Conservation (phyloP, 2,797 vertebrate genomes). For the Huso huso region DNA sequence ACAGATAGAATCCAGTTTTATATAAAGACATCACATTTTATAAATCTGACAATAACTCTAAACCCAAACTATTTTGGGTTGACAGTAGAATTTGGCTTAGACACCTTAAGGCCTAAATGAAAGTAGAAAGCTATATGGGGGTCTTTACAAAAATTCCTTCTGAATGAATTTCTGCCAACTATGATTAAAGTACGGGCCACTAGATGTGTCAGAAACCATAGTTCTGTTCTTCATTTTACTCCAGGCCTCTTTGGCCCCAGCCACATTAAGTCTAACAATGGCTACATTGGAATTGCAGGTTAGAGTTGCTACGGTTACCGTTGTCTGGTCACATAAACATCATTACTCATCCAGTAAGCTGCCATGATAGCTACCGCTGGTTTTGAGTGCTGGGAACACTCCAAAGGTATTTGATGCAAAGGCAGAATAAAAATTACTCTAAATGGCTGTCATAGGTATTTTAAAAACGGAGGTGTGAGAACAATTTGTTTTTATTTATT, state of each 20-base stretch:
- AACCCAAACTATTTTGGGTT: slow-evolving; percentile 13
- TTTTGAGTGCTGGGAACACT: slow-evolving; percentile 25
- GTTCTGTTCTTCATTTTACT: slow-evolving; percentile 56
- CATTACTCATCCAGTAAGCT: slow-evolving; percentile 50
- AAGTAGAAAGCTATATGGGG: slow-evolving; percentile 17
- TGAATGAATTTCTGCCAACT: slow-evolving; percentile 64
- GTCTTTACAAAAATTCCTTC: slow-evolving; percentile 41
- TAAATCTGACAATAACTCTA: slow-evolving; percentile 6
- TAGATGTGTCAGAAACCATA: slow-evolving; percentile 57
- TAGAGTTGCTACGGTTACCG: slow-evolving; percentile 69
- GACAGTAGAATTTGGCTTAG: slow-evolving; percentile 7
- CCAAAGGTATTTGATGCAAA: slow-evolving; percentile 15
- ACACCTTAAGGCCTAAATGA: slow-evolving; percentile 18
- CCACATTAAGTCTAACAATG: slow-evolving; percentile 58
- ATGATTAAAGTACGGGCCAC: slow-evolving; percentile 52
- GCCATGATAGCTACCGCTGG: slow-evolving; percentile 32
- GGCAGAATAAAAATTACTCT: slow-evolving; percentile 18
- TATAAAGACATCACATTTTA: background rate
- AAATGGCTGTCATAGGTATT: slow-evolving; percentile 10
- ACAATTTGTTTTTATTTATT: slow-evolving; percentile 1
- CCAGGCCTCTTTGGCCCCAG: slow-evolving; percentile 56
- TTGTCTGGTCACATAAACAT: slow-evolving; percentile 48
- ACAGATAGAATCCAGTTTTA: background rate
- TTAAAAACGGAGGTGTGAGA: background rate
- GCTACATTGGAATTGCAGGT: slow-evolving; percentile 57